Evolutionary conservation across 2,797 vertebrate species (phyloP).

Genomic region (Lepidocolaptes lacrymiger): DNA sequence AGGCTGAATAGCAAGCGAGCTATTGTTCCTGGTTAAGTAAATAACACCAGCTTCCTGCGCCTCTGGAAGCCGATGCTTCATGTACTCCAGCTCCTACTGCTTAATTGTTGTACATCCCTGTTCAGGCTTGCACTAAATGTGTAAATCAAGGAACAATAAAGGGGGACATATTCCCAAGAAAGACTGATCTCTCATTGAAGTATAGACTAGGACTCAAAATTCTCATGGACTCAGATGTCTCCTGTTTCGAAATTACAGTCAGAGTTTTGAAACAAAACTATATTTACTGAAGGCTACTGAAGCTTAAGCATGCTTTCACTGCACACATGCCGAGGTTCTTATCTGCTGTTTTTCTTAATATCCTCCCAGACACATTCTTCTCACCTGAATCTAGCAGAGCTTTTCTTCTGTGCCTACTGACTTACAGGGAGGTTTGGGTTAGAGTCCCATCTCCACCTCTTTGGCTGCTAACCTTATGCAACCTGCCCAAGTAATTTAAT

Average conservation of each 20-base stretch:
- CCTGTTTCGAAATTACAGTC: not conserved
- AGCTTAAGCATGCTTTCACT: not conserved
- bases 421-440: not conserved
- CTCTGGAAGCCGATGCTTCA: not conserved
- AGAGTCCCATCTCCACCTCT: not conserved
- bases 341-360: not conserved
- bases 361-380: not conserved
- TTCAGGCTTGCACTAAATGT: not conserved
- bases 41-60: constrained; percentile 1
- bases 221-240: not conserved
- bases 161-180: not conserved
- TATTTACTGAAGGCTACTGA: not conserved
- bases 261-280: not conserved
- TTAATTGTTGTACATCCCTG: not conserved
- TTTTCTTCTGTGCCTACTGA: not conserved
- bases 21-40: constrained; percentile 16
- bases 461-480: constrained; percentile 17
- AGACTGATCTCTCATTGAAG: not conserved
- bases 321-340: not conserved
- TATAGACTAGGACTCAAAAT: not conserved
- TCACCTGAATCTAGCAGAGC: not conserved
- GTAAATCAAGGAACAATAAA: not conserved
- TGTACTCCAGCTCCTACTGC: not conserved
- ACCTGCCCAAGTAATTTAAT: constrained; percentile 8
- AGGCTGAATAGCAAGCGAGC: not conserved